Evolutionary conservation across 2,113 vertebrate genomes (phyloP), one percentile per base, ranked within the genome.

Genomic region (Macrotis lagotis): DNA sequence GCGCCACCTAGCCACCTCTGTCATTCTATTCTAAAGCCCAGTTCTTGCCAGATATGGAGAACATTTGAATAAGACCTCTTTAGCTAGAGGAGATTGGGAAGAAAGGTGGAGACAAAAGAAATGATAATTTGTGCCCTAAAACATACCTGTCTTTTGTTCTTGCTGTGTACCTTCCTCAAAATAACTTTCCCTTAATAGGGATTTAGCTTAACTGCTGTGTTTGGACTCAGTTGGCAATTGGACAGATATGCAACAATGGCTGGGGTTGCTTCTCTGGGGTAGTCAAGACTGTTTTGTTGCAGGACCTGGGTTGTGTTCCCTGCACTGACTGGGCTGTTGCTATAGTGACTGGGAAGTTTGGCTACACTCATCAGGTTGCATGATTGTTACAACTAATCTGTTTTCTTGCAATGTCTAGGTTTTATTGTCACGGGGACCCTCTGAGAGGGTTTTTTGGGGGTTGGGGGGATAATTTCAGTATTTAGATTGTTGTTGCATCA

Each of bases 11-110:
- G n/a, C n/a, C n/a, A n/a, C n/a, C n/a, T n/a, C n/a, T n/a, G 99
- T 98, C 98, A 98, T 99, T 98, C 98, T 98, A 98, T 98, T 99
- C 98, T 98, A 97, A 99, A 98, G 98, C 98, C 98, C 98, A 97
- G 97, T 98, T 98, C 96, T 98, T 94, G 93, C 97, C 92, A 97
- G 98, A 98, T 98, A 95, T 97, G 98, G 98, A 95, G 93, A 96
- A 97, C 98, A 97, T 97, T 93, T 97, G 96, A 96, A 97, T 91
- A 48, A 88, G 96, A 31, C 91, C 95, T 97, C 93, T 97, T 97
- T 50, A 93, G 93, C 89, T 74, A 97, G 97, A 96, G 97, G 94
- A 94, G 95, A 90, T 95, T 95, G 92, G 92, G 89, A 97, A 96
- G 88, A 93, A 90, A 97, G 94, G 94, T 92, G 97, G 22, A 96